Evolutionary conservation across 2,113 vertebrate species (phyloP).

Genomic region (Salvelinus alpinus): DNA sequence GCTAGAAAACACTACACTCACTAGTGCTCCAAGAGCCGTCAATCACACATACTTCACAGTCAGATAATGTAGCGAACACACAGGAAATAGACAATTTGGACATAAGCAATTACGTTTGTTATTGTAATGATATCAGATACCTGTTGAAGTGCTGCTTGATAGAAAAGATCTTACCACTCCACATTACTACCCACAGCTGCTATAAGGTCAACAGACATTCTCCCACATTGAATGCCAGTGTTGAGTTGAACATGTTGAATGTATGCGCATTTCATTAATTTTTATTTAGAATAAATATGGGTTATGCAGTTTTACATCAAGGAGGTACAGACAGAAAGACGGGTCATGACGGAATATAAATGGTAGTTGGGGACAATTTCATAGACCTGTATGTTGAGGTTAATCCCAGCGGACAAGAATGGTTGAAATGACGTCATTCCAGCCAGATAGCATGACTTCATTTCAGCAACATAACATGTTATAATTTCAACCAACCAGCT

Average conservation of each 20-base stretch:
- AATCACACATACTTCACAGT: slow-evolving; percentile 14
- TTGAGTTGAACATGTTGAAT: slow-evolving; percentile 59
- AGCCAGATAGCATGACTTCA: no score
- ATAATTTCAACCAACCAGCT: not conserved
- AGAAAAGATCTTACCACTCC: slow-evolving; percentile 29
- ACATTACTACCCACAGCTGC: slow-evolving; percentile 53
- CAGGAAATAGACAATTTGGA: slow-evolving; percentile 9
- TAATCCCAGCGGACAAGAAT: not conserved
- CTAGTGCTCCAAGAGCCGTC: slow-evolving; percentile 28
- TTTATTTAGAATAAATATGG: not conserved
- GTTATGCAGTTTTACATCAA: not conserved
- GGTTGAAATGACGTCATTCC: no score
- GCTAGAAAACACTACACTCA: not conserved
- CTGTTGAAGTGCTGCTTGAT: slow-evolving; percentile 31
- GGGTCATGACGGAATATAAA: not conserved
- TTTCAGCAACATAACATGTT: no score
- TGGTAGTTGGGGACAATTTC: not conserved
- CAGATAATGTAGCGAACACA: slow-evolving; percentile 27
- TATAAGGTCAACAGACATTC: slow-evolving; percentile 36
- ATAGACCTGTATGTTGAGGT: not conserved
- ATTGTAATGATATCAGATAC: slow-evolving; percentile 10
- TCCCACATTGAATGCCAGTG: slow-evolving; percentile 34
- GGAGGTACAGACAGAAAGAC: not conserved
- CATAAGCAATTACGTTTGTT: slow-evolving; percentile 12
- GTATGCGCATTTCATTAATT: slow-evolving; percentile 40